Base-by-base conservation (phyloP, 2,888 invertebrate species). In the Silvanus unidentatus region DNA sequence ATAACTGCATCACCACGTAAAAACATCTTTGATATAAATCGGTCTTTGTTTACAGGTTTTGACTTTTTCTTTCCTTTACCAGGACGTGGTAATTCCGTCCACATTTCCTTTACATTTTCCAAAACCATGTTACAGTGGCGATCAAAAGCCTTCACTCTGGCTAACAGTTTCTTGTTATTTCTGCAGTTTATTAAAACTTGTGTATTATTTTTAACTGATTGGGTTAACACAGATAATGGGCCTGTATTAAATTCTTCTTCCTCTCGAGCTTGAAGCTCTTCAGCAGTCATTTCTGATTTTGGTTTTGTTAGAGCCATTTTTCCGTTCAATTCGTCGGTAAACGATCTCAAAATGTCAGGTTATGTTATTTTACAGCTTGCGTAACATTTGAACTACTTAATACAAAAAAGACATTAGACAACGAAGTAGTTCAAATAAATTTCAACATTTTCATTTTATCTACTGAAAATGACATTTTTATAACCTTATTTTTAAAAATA, bases 81-180 rank as follows among this genome's bases (percentile, higher is more conserved):
- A 16, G 94, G 89, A 57, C 95, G 82, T 1, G 99, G 99, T 39
- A 92, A 81, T 75, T 99, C 99, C 0, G 96, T 97, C 99, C 99
- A 99, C 95, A 99, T 98, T 76, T 99, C 99, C 67, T 97, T 99
- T 0, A 99, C 99, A 70, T 97, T 96, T 74, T 99, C 99, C 57
- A 99, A 74, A 0, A 99, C 98, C 97, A 99, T 99, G 72, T 99
- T 99, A 73, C 97, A 99, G 71, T 99, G 99, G 57, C 92, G 82
- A 68, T 92, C 91, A 60, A 92, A 92, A 0, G 91, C 91, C 68
- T 99, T 99, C 0, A 99, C 97, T 58, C 99, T 81, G 0, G 93
- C 98, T 28, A 99, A 73, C 12, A 99, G 75, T 67, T 99, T 99
- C 69, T 97, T 98, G 72, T 99, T 99, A 71, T 98, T 99, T 54